Percentiles rank a stretch among this genome's conserved stretches.
These are phyloP conservation scores for Myzus persicae DNA, from an alignment of 1,140 invertebrate species.

Conservation along the genomic window DNA sequence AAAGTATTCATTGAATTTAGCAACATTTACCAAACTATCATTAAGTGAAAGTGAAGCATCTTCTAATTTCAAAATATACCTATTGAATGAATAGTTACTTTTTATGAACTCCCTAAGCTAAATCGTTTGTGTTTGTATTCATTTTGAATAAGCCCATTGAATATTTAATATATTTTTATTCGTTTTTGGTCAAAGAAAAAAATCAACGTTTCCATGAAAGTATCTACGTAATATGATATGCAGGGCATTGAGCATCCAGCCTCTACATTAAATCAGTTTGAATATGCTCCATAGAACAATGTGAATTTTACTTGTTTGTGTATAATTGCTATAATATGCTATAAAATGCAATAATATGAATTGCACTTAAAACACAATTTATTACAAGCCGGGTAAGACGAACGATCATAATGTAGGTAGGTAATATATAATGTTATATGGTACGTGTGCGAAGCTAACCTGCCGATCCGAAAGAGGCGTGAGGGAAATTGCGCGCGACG, in stretches of 20 bases:
- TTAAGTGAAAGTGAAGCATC: too few species aligned
- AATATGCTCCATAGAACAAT: not conserved
- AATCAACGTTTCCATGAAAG: not conserved
- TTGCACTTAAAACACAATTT: not conserved
- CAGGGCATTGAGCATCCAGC: not conserved
- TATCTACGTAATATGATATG: not conserved
- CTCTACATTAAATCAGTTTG: not conserved
- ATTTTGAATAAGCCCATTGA: not conserved
- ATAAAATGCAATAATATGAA: too few species aligned
- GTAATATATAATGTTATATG: not conserved
- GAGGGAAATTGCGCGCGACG: conserved; percentile 62
- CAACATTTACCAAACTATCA: not conserved
- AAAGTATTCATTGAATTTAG: not conserved
- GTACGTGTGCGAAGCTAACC: conserved; percentile 59
- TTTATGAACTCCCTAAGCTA: not conserved
- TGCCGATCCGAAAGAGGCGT: conserved; percentile 60
- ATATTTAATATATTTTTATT: not conserved
- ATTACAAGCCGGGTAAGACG: not conserved
- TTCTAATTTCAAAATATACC: too few species aligned
- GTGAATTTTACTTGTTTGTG: not conserved
- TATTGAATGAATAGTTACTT: too few species aligned
- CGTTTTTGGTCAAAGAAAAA: not conserved
- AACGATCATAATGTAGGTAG: not conserved
- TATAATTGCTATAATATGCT: not conserved
- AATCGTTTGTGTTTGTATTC: too few species aligned